phyloP scores from a whole-genome alignment of 1,140 invertebrate species.

The Nymphalis io region DNA sequence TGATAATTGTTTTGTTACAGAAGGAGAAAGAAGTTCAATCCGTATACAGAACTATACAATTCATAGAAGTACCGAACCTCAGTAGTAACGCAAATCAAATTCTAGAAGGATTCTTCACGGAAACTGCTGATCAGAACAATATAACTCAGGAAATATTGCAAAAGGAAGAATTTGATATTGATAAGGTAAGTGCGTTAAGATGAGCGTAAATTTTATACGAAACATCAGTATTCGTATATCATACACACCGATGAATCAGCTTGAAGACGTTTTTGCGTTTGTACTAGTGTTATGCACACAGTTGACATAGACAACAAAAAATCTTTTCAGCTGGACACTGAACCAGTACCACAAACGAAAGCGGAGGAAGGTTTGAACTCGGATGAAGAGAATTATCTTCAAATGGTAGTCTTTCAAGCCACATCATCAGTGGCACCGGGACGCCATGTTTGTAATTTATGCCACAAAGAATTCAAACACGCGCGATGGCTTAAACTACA shows the following conservation, averaged over 20 bases:
- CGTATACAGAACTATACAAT: conserved; percentile 52
- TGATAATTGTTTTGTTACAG: conserved; percentile 29
- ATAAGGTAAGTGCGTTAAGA: conserved; percentile 45
- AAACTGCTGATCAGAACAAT: conserved; percentile 31
- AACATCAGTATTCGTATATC: too few relatives aligned
- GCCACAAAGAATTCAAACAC: conserved; percentile 83
- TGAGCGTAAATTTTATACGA: too few relatives aligned
- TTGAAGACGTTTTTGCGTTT: too few relatives aligned
- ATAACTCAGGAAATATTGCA: conserved; percentile 38
- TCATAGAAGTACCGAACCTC: conserved; percentile 62
- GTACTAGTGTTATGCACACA: too few relatives aligned
- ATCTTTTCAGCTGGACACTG: conserved; percentile 25
- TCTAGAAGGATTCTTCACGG: conserved; percentile 63
- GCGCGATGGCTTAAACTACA: conserved; percentile 82
- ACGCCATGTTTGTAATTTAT: conserved; percentile 82
- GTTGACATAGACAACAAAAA: too few relatives aligned
- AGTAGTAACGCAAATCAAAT: conserved; percentile 49
- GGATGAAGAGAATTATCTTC: conserved; percentile 72
- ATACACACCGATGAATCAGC: too few relatives aligned
- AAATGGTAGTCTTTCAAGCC: conserved; percentile 77
- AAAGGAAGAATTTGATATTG: conserved; percentile 51
- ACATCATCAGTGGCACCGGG: conserved; percentile 73
- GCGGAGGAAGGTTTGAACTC: conserved; percentile 59
- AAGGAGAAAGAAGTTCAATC: conserved; percentile 48
- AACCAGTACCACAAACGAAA: conserved; percentile 27